Evolutionary conservation across 2,888 invertebrate genomes (phyloP).

Genomic region (Drosophila heteroneura): DNA sequence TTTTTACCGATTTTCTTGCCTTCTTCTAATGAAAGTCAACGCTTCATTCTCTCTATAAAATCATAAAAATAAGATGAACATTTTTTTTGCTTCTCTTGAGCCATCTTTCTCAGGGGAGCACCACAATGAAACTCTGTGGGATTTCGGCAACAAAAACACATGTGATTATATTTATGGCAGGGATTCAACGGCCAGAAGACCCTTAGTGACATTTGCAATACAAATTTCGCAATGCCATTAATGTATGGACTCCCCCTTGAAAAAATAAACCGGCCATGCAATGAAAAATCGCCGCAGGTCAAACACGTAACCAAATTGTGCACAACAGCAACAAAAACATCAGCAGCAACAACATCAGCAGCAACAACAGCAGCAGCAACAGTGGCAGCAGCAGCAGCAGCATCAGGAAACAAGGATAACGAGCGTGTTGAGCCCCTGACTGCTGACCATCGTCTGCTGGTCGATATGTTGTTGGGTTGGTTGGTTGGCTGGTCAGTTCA

Average conservation of each 20-base stretch:
- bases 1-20: not conserved
- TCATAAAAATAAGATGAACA: slow-evolving; percentile 13
- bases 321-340: slow-evolving; percentile 48
- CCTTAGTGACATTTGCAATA: slow-evolving; percentile 75
- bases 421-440: slow-evolving; percentile 79
- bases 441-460: slow-evolving; percentile 62
- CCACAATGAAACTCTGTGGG: slow-evolving; percentile 28
- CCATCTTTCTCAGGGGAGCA: not conserved
- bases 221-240: slow-evolving; percentile 77
- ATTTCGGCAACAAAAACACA: slow-evolving; percentile 47
- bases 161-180: slow-evolving; percentile 66
- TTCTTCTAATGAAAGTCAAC: not conserved
- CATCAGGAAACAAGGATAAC: slow-evolving; percentile 81
- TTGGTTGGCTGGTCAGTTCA: slow-evolving; percentile 37
- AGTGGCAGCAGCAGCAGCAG: slow-evolving; percentile 23
- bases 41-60: not conserved
- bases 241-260: slow-evolving; percentile 54
- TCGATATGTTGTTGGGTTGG: slow-evolving; percentile 59
- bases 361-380: slow-evolving; percentile 10
- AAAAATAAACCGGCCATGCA: slow-evolving; percentile 64
- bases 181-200: slow-evolving; percentile 37
- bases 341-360: slow-evolving; percentile 39
- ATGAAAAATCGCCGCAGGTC: slow-evolving; percentile 80
- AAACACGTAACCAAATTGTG: slow-evolving; percentile 81
- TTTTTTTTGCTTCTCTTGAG: slow-evolving; percentile 12